Evolutionary conservation across 2,113 vertebrate genomes (phyloP).

Genomic region (Campylorhamphus procurvoides): DNA sequence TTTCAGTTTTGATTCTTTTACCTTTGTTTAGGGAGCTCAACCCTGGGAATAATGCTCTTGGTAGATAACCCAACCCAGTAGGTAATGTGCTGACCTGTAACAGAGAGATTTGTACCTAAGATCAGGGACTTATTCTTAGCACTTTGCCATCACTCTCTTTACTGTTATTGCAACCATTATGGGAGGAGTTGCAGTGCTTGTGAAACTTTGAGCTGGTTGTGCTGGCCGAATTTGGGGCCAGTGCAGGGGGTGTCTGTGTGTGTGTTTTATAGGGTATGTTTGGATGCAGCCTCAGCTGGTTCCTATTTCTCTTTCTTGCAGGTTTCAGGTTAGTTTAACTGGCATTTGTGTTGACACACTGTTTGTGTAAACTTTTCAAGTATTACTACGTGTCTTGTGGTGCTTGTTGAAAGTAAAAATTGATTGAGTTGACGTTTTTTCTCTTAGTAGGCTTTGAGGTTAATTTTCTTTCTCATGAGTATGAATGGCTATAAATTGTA

Average conservation of each 20-base stretch:
- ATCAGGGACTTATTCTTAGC: neutral
- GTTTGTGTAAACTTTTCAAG: neutral
- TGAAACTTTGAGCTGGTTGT: neutral
- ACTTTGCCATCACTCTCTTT: neutral
- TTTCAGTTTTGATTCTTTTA: constrained; percentile 29
- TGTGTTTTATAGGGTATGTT: neutral
- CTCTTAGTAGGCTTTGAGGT: neutral
- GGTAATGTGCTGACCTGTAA: neutral
- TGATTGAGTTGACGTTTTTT: neutral
- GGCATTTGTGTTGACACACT: neutral
- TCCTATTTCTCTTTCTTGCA: neutral
- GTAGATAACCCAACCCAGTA: neutral
- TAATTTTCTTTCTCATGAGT: neutral
- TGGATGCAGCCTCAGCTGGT: neutral
- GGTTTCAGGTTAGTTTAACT: neutral
- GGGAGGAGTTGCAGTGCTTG: neutral
- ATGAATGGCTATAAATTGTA: neutral
- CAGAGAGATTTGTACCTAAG: neutral
- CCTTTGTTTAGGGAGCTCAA: constrained; percentile 6
- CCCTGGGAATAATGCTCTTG: neutral
- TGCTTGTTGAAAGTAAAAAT: neutral
- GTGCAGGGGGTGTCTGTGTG: neutral
- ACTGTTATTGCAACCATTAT: neutral
- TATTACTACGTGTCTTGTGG: neutral
- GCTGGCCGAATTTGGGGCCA: neutral